Percentiles rank a stretch among this genome's conserved stretches.
Conservation (phyloP, 2,113 vertebrate species). For the Bufo bufo region DNA sequence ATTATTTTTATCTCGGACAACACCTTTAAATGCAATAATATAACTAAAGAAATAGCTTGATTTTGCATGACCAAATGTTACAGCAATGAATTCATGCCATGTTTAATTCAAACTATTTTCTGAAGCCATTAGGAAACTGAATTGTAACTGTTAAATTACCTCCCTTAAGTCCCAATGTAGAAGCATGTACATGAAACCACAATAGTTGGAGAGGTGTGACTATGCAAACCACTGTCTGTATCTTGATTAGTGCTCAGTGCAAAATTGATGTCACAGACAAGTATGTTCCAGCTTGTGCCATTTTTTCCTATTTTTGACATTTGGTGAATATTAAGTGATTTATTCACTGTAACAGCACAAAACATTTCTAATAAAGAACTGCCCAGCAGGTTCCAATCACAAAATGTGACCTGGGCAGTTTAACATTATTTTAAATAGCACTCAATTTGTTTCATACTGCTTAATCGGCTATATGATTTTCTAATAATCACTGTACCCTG, state of each 20-base stretch:
- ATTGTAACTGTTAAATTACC: conserved; percentile 9
- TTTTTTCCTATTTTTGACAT: conserved; percentile 19
- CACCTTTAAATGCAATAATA: too few relatives aligned
- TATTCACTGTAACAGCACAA: conserved; percentile 31
- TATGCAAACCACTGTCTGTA: conserved; percentile 16
- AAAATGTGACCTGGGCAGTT: conserved; percentile 56
- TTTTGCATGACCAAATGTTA: neutral
- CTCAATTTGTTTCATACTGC: conserved; percentile 52
- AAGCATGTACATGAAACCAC: neutral
- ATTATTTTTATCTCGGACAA: too few relatives aligned
- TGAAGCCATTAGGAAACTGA: neutral
- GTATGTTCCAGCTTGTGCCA: conserved; percentile 6
- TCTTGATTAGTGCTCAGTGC: conserved; percentile 41
- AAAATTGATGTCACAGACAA: conserved; percentile 13
- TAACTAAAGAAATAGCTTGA: too few relatives aligned
- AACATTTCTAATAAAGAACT: conserved; percentile 37
- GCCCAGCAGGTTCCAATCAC: conserved; percentile 45
- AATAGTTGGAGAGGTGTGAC: conserved; percentile 32
- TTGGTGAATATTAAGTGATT: conserved; percentile 24
- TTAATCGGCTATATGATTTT: conserved; percentile 52
- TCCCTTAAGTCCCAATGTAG: conserved; percentile 16
- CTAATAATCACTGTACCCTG: conserved; percentile 42
- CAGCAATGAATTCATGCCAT: neutral
- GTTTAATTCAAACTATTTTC: neutral
- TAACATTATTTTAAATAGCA: conserved; percentile 55